Conservation (phyloP, 2,888 invertebrate species). For the Stenoptilia bipunctidactyla region DNA sequence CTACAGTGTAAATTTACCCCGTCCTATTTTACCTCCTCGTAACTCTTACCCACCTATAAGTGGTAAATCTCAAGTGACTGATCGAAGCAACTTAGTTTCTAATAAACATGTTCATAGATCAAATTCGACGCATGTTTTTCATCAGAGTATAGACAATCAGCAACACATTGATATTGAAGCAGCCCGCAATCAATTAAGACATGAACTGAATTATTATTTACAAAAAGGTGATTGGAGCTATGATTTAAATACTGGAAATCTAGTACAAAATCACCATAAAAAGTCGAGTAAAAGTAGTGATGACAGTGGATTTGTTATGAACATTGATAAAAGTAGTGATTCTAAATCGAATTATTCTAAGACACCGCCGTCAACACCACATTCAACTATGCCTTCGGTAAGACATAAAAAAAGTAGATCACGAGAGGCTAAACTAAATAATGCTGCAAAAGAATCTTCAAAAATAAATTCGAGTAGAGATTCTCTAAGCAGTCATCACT, state of each 20-base stretch:
- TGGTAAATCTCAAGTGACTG: constrained; percentile 67
- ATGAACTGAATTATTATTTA: constrained; percentile 59
- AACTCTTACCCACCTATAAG: constrained; percentile 74
- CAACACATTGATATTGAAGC: constrained; percentile 52
- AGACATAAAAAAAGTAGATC: constrained; percentile 62
- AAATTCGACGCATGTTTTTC: constrained; percentile 73
- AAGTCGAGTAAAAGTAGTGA: constrained; percentile 66
- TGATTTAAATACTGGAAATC: constrained; percentile 59
- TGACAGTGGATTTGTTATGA: constrained; percentile 65
- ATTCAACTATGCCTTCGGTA: constrained; percentile 56
- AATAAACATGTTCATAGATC: constrained; percentile 73
- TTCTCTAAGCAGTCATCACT: constrained; percentile 64
- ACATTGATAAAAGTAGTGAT: constrained; percentile 62
- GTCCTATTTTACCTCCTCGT: constrained; percentile 72
- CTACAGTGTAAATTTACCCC: constrained; percentile 68
- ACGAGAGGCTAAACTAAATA: constrained; percentile 56
- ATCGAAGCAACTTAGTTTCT: constrained; percentile 59
- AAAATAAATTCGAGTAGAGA: constrained; percentile 63
- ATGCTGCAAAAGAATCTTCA: constrained; percentile 42
- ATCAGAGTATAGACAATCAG: constrained; percentile 51
- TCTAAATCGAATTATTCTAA: constrained; percentile 63
- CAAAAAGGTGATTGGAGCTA: constrained; percentile 68
- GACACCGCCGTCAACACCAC: constrained; percentile 61
- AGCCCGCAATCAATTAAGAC: constrained; percentile 55
- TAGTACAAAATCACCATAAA: constrained; percentile 63